Base-by-base conservation (phyloP, 2,888 invertebrate species). In the Catonia carolina region DNA sequence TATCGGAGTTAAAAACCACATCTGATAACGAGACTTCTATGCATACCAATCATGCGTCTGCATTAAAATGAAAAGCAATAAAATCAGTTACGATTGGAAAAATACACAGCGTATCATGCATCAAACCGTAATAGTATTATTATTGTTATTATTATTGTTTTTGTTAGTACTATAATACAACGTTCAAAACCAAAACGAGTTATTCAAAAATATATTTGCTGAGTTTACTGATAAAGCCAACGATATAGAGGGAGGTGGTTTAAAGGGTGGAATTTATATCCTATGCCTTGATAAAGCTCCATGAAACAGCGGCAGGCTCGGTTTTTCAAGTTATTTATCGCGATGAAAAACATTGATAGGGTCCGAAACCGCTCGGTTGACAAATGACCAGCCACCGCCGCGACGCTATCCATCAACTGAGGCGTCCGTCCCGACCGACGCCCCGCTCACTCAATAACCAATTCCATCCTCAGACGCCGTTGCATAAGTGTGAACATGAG, bases 291-390 rank as follows among this genome's bases (percentile, higher is more conserved):
- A 57, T 57, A 57, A 49, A 53, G 48, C 53, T 39, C 53, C 22
- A 48, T 39, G 41, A 53, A 53, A 41, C 36, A 27, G 15, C 27
- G 27, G 27, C 27, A 49, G 39, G 48, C 41, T 53, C 49, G 36
- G 39, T 57, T 57, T 57, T 57, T 53, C 57, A 57, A 57, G 53
- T 57, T 57, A 57, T 57, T 53, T 57, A 57, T 57, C 57, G 57
- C 53, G 57, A 57, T 57, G 57, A 57, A 57, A 57, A 57, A 57
- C 57, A 49, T 49, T 35, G 57, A 57, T 57, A 57, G 57, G 57
- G 53, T 56, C 52, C 45, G 36, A 53, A 53, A 52, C 37, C 53
- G 49, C 57, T 23, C 6, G 45, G 33, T 1, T 57, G 57, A 57
- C 57, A 53, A 57, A 57, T 49, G 53, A 22, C 45, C 39, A 33